Evolutionary conservation across 2,797 vertebrate genomes (phyloP), one percentile per base, ranked within the genome.

Genomic region (Poeciliopsis gracilis): DNA sequence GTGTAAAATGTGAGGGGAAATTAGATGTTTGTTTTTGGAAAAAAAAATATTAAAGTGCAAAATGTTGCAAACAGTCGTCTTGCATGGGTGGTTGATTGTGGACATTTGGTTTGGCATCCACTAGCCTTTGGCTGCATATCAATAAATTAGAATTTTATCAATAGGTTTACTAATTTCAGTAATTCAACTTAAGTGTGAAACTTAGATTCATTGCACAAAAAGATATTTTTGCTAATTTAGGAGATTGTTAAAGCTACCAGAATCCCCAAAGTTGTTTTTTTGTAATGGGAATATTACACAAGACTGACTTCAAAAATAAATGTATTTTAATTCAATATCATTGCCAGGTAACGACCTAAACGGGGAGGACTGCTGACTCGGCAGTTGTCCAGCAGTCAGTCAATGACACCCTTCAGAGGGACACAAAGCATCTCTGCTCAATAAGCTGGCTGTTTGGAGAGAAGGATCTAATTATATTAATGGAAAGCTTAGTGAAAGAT

Each of bases 21-120:
- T 85, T 94, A 95, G 94, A 94, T 95, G 94, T 95, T 91, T 93
- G 94, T 95, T 95, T 95, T 94, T 92, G 92, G 95, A 91, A 75
- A 72, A 53, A 53, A 43, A 61, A 96, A 95, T 91, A 93, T 95
- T 95, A 95, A 96, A 96, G 94, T 95, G 91, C 89, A 95, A 94
- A 93, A 94, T 95, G 92, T 95, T 96, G 90, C 93, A 95, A 93
- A 92, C 84, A 82, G 91, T 74, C 43, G 86, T 90, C 85, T 92
- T 87, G 85, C 83, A 86, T 89, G 88, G 93, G 86, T 92, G 87
- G 81, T 93, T 90, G 91, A 90, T 91, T 92, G 82, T 87, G 74
- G 69, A 86, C 80, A 79, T 11, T 25, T 5, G 45, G 30, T 0
- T 33, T 41, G n/a, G 15, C 55, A 57, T 23, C 20, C 41, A 8